Percentiles rank a stretch among this genome's conserved stretches.
These are phyloP conservation scores for Semaprochilodus insignis DNA, from an alignment of 2,797 vertebrate species.

Conservation along the genomic window DNA sequence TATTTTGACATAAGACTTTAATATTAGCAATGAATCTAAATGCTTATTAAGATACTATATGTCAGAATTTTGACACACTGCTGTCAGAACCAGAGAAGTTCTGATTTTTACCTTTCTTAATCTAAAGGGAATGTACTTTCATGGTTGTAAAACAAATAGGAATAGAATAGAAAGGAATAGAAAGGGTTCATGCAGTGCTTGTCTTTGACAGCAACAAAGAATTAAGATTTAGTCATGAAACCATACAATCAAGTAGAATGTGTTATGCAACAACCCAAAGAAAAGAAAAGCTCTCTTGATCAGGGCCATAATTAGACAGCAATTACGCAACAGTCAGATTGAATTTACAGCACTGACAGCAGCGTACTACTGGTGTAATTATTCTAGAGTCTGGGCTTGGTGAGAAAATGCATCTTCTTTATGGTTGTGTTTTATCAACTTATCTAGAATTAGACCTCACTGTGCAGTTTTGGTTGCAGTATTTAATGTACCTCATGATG, in stretches of 20 bases:
- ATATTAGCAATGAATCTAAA: too few species aligned
- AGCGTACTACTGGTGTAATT: background rate
- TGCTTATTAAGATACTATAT: too few species aligned
- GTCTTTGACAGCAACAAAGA: background rate
- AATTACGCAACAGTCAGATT: background rate
- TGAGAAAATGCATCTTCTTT: background rate
- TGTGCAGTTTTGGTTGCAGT: background rate
- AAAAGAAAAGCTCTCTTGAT: background rate
- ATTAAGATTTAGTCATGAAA: too few species aligned
- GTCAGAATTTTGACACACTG: too few species aligned
- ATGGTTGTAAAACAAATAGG: background rate
- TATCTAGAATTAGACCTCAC: background rate
- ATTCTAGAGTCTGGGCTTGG: background rate
- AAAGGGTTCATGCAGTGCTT: background rate
- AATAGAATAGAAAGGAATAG: background rate
- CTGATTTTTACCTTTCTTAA: too few species aligned
- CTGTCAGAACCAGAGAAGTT: too few species aligned
- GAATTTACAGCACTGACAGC: background rate
- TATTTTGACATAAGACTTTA: too few species aligned
- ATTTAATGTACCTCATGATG: background rate
- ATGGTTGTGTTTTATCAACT: background rate
- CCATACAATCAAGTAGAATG: background rate
- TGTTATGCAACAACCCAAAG: background rate
- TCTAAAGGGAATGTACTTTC: too few species aligned
- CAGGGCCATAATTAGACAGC: slow-evolving; percentile 3